These are phyloP conservation scores for Julus scandinavius DNA, from an alignment of 2,888 invertebrate species.

Conservation along the genomic window DNA sequence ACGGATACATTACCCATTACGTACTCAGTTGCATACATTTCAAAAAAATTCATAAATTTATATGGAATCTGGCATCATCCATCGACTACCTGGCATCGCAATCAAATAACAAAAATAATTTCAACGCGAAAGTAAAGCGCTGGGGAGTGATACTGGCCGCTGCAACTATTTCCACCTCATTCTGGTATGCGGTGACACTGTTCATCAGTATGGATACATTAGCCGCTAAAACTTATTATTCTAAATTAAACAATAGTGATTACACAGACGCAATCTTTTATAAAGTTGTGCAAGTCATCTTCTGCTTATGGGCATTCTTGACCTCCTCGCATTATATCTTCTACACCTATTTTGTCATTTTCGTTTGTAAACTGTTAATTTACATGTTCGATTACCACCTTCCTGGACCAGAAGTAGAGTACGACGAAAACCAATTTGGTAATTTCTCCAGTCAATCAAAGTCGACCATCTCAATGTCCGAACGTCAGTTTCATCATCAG, in stretches of 20 bases:
- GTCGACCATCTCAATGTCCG: not conserved
- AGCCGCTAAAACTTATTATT: not conserved
- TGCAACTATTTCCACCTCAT: not conserved
- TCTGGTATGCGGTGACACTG: not conserved
- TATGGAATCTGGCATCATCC: not conserved
- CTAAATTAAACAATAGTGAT: not conserved
- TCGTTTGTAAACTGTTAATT: not conserved
- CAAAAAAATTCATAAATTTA: not conserved
- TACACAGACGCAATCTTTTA: not conserved
- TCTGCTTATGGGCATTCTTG: not conserved
- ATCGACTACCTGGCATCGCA: not conserved
- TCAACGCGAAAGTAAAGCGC: not conserved
- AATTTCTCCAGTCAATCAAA: not conserved
- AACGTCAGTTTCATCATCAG: not conserved
- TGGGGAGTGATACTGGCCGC: not conserved
- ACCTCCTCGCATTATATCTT: not conserved
- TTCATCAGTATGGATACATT: not conserved
- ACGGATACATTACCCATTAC: not conserved
- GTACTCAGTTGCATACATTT: not conserved
- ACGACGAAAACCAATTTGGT: not conserved
- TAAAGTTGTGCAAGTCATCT: not conserved
- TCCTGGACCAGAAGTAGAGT: not conserved
- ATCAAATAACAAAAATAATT: not conserved
- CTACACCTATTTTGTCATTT: conserved; percentile 20
- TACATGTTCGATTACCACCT: not conserved